These are phyloP conservation scores for Maconellicoccus hirsutus DNA, from an alignment of 1,140 invertebrate species.

Conservation along the genomic window DNA sequence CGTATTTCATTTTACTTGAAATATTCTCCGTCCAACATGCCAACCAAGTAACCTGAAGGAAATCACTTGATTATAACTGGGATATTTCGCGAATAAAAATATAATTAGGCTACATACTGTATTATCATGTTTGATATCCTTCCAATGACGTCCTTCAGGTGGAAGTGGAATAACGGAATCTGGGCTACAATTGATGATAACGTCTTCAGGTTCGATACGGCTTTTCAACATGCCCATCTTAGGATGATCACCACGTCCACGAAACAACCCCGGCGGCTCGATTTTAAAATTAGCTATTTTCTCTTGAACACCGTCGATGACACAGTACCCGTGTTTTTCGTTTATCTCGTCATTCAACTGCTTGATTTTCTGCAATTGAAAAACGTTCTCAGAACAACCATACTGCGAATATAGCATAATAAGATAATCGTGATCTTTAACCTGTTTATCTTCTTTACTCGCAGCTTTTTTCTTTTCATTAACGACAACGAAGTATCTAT, in stretches of 20 bases:
- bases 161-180: slow-evolving; percentile 74
- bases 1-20: slow-evolving; percentile 92
- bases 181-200: slow-evolving; percentile 96
- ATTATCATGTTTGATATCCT: slow-evolving; percentile 91
- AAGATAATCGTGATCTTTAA: slow-evolving; percentile 13
- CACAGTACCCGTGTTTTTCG: slow-evolving; percentile 91
- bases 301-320: slow-evolving; percentile 94
- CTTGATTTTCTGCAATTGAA: slow-evolving; percentile 51
- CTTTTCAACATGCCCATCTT: slow-evolving; percentile 98
- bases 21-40: slow-evolving; percentile 99
- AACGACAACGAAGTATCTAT: slow-evolving; percentile 67
- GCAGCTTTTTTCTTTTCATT: slow-evolving; percentile 68
- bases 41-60: slow-evolving; percentile 69
- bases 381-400: not conserved
- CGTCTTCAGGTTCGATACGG: slow-evolving; percentile 83
- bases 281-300: slow-evolving; percentile 99
- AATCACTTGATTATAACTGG: not conserved
- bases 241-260: slow-evolving; percentile 96
- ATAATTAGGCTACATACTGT: too few species aligned
- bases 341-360: slow-evolving; percentile 78
- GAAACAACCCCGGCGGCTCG: slow-evolving; percentile 92
- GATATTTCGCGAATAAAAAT: not conserved
- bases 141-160: slow-evolving; percentile 86
- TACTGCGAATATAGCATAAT: too few species aligned
- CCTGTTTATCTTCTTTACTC: slow-evolving; percentile 73